Evolutionary conservation across 35 echinoderm and acorn worm genomes (phyloP).

Genomic region (Lytechinus variegatus): DNA sequence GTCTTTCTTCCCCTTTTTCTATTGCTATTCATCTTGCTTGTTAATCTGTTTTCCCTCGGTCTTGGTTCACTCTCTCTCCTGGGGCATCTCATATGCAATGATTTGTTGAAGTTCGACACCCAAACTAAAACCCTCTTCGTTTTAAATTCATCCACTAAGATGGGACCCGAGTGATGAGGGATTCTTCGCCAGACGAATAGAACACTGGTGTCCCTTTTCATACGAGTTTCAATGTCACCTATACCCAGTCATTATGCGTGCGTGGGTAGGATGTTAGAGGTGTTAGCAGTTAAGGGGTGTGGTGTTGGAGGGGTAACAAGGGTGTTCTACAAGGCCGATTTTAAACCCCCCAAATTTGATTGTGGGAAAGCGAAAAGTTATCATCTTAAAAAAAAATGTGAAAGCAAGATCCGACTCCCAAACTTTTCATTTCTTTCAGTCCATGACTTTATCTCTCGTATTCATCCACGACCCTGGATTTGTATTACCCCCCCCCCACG

Average conservation of each 20-base stretch:
- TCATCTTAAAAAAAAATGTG: too few species aligned
- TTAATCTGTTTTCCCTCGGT: not conserved
- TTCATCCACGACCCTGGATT: too few species aligned
- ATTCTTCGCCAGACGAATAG: not conserved
- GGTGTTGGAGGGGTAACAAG: too few species aligned
- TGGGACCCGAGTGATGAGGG: not conserved
- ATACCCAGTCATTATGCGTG: not conserved
- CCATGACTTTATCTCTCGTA: too few species aligned
- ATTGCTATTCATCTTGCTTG: not conserved
- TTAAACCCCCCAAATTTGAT: too few species aligned
- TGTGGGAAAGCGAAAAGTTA: too few species aligned
- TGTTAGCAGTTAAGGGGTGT: too few species aligned
- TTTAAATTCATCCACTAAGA: not conserved
- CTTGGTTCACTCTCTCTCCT: not conserved
- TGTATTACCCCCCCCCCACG: too few species aligned
- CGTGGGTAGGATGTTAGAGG: not conserved
- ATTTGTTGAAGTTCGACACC: not conserved
- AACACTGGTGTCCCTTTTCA: not conserved
- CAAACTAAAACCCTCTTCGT: not conserved
- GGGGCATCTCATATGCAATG: not conserved
- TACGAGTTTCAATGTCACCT: not conserved
- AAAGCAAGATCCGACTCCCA: too few species aligned
- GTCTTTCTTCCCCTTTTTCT: not conserved
- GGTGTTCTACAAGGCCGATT: too few species aligned
- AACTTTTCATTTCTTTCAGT: too few species aligned